Evolutionary conservation across 2,888 invertebrate species (phyloP).

Genomic region (Scaptomyza flava): DNA sequence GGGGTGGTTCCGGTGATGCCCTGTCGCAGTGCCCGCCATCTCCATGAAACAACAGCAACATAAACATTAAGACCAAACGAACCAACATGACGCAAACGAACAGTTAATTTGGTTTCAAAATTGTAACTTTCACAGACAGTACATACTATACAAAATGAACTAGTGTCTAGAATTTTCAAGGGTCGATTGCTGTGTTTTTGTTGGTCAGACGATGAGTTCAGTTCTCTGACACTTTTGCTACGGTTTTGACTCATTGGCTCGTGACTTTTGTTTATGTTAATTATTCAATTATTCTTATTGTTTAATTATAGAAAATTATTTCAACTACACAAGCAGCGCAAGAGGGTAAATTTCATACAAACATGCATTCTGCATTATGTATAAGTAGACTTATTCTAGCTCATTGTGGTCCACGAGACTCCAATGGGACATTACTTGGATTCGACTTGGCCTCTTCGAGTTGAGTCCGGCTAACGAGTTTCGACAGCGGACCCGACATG

Average conservation of each 20-base stretch:
- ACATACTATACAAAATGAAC: background rate
- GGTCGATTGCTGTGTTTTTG: slow-evolving; percentile 1
- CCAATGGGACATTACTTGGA: slow-evolving; percentile 19
- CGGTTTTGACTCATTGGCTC: slow-evolving; percentile 45
- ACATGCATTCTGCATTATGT: background rate
- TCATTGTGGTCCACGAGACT: slow-evolving; percentile 25
- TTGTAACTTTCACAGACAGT: background rate
- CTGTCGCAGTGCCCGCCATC: background rate
- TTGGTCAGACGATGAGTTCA: background rate
- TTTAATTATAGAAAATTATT: slow-evolving; percentile 76
- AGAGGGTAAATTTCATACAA: background rate
- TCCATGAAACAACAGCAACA: background rate
- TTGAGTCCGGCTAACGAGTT: slow-evolving; percentile 50
- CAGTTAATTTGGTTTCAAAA: slow-evolving; percentile 27
- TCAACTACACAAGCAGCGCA: slow-evolving; percentile 41
- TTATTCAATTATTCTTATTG: slow-evolving; percentile 59
- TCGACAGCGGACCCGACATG: slow-evolving; percentile 51
- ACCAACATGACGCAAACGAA: slow-evolving; percentile 23
- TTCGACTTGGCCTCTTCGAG: slow-evolving; percentile 16
- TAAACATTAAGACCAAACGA: slow-evolving; percentile 2
- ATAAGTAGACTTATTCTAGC: slow-evolving; percentile 15
- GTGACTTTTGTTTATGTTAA: slow-evolving; percentile 41
- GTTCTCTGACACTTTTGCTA: slow-evolving; percentile 16
- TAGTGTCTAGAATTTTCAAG: background rate
- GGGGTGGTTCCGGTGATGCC: background rate